Base-by-base conservation (phyloP, 2,113 vertebrate genomes). In the Nycticorax nycticorax region DNA sequence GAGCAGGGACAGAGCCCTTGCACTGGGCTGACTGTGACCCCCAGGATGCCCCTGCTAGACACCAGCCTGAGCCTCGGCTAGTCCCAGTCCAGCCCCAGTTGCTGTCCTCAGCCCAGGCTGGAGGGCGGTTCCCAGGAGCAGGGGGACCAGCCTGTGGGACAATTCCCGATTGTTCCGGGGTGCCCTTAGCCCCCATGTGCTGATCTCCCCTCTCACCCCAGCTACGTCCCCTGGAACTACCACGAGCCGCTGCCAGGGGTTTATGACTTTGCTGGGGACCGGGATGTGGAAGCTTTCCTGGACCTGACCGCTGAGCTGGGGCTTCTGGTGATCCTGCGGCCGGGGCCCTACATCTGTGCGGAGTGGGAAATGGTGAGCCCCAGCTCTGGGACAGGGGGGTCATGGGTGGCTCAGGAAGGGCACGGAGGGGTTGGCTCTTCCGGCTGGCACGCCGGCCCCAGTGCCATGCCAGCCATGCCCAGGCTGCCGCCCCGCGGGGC, bases 311-410 rank as follows among this genome's bases (percentile, higher is more conserved):
- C 98, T 50, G 95, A 98, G 94, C 98, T 98, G 3, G 98, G 99
- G 30, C 98, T 99, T 24, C 98, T 99, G 92, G 99, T 99, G 89
- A 99, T 99, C 90, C 98, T 99, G 93, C 98, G 99, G 14, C 99
- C 99, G 0, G 99, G 99, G 71, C 99, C 99, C 16, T 99, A 99
- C 97, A 99, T 99, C 98, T 99, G 99, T 97, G 99, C 99, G 0
- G 99, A 99, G 92, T 99, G 99, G 99, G 99, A 99, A 86, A 99
- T 99, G 99, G 99, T 99, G 92, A 99, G 97, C n/a, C 78, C 92
- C 12, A 27, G 24, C n/a, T 33, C 37, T 50, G 27, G 47, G 26
- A 48, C 4, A 18, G 33, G 59, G 52, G 14, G 10, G 48, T 66
- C 47, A 23, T 0, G 0, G 35, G 30, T 60, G 56, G 26, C n/a